Conservation (phyloP, 2,797 vertebrate species). For the Sciurus carolinensis region DNA sequence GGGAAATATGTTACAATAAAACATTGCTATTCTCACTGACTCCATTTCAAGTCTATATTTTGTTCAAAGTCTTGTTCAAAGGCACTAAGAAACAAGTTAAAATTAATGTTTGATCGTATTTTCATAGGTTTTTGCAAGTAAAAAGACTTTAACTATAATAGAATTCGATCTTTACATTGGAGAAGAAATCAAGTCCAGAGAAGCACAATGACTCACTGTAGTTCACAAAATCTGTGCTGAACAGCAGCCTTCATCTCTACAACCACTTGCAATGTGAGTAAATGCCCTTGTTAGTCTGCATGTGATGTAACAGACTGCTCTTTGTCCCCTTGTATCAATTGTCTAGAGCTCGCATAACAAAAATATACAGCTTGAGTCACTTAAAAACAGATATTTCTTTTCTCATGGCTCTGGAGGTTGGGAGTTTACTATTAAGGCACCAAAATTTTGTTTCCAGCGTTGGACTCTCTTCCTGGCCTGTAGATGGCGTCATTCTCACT, state of each 20-base stretch:
- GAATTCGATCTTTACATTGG: not conserved
- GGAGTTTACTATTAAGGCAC: not conserved
- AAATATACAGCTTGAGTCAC: not conserved
- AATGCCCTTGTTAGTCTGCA: not conserved
- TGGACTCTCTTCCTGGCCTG: not conserved
- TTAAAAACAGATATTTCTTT: not conserved
- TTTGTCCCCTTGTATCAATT: not conserved
- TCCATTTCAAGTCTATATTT: not conserved
- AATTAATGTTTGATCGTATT: not conserved
- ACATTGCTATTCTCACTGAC: not conserved
- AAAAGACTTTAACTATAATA: not conserved
- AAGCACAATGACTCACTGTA: not conserved
- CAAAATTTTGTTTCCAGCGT: not conserved
- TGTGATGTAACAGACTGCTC: not conserved
- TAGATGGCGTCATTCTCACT: not conserved
- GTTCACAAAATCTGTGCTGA: not conserved
- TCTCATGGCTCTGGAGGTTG: not conserved
- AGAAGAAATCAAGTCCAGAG: not conserved
- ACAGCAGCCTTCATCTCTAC: not conserved
- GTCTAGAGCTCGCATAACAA: not conserved
- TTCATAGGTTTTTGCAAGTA: not conserved
- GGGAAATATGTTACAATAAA: not conserved
- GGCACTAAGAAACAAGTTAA: not conserved
- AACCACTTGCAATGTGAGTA: not conserved
- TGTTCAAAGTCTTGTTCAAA: slow-evolving; percentile 28